Evolutionary conservation across 2,797 vertebrate genomes (phyloP), one percentile per base, ranked within the genome.

Genomic region (Melanotaenia boesemani): DNA sequence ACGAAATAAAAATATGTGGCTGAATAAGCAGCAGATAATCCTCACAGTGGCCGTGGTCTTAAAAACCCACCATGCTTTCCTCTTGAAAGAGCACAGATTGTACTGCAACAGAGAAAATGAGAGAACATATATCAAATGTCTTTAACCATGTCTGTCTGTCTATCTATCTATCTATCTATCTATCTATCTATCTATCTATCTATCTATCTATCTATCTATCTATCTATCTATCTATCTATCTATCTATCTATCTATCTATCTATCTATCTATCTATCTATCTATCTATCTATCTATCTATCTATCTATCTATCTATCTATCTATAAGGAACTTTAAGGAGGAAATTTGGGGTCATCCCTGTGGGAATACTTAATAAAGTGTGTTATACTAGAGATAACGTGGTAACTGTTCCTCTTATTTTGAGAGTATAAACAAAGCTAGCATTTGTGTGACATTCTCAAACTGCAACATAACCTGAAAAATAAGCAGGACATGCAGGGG

Each of bases 61-160:
- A 15, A 79, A 62, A 70, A 68, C 58, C 65, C 61, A 68, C 74
- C 74, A 67, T 37, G 18, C 48, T 71, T 56, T 50, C 60, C 66
- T 73, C 67, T 69, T 59, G n/a, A 63, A 44, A 57, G 59, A 63
- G 66, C 34, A 39, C 63, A 57, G 60, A 39, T 64, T 36, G 34
- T 81, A 84, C 65, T 62, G 55, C 60, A 72, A 3, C 32, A 76
- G 73, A 50, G 28, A 16, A 72, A 70, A 81, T 44, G 72, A 87
- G 76, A 82, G 79, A 85, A 63, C 39, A 59, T 84, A 83, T 81
- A 78, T 85, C 41, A 41, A 46, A 87, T 78, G 78, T 73, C 85
- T 85, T 86, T 86, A 80, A 89, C 81, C 76, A 61, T 68, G 32
- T 32, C 3, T 32, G 32, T 32, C 3, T 32, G 32, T 32, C 3